These are phyloP conservation scores for Botia kubotai DNA, from an alignment of 2,797 vertebrate genomes.

Conservation along the genomic window DNA sequence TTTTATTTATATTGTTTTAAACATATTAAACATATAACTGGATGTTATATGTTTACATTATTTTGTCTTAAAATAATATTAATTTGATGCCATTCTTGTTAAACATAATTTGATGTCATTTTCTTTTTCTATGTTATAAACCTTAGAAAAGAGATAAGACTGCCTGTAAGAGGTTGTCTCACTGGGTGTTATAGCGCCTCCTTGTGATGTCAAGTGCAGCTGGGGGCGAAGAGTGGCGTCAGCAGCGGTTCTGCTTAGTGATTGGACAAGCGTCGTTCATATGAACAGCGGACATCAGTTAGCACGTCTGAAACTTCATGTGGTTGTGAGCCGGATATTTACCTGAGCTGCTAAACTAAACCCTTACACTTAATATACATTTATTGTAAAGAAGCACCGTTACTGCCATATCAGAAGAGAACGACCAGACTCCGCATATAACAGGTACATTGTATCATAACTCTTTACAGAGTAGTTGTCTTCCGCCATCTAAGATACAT, in stretches of 20 bases:
- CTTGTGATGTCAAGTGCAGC: not conserved
- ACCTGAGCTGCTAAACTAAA: not conserved
- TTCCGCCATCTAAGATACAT: not conserved
- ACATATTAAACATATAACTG: too few species aligned
- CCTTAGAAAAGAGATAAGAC: too few species aligned
- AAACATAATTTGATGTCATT: too few species aligned
- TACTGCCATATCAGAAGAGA: not conserved
- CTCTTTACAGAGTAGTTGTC: not conserved
- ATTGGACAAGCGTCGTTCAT: not conserved
- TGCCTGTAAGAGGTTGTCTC: too few species aligned
- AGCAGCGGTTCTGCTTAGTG: not conserved
- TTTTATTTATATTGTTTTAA: too few species aligned
- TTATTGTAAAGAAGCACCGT: not conserved
- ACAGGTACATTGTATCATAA: not conserved
- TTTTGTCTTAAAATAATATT: too few species aligned
- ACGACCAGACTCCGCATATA: not conserved
- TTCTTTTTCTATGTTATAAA: too few species aligned
- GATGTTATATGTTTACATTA: too few species aligned
- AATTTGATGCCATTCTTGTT: too few species aligned
- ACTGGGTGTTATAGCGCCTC: not conserved
- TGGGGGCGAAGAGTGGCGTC: not conserved
- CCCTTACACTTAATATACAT: not conserved
- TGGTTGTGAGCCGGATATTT: not conserved
- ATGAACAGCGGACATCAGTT: not conserved
- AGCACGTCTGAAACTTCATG: not conserved